Conservation (phyloP, 2,797 vertebrate genomes). For the Rhinichthys osculus region DNA sequence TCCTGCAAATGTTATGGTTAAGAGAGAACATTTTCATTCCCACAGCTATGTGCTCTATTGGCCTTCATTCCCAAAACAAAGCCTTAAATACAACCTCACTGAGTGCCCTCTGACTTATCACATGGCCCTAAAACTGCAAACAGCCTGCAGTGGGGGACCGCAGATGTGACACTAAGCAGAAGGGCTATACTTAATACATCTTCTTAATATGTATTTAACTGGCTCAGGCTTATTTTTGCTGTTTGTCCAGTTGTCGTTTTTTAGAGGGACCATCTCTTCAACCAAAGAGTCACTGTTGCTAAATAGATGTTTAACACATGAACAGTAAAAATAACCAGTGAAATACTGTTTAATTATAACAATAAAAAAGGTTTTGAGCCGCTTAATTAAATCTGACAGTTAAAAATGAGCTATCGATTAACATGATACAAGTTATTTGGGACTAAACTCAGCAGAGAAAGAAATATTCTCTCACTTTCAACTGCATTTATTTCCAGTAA, state of each 20-base stretch:
- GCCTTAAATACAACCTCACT: conserved; percentile 45
- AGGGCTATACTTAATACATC: background rate
- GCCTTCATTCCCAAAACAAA: conserved; percentile 33
- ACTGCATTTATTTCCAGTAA: background rate
- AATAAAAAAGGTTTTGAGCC: background rate
- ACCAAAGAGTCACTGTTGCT: background rate
- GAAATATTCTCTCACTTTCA: background rate
- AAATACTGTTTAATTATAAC: background rate
- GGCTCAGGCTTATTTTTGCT: background rate
- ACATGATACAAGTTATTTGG: background rate
- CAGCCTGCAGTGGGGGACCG: background rate
- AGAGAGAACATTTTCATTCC: conserved; percentile 32
- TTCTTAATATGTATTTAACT: background rate
- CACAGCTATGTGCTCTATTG: background rate
- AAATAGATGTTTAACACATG: background rate
- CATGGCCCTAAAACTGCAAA: conserved; percentile 18
- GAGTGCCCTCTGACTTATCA: conserved; percentile 41
- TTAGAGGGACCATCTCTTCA: background rate
- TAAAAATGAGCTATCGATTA: background rate
- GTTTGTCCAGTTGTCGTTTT: background rate
- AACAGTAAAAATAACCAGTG: background rate
- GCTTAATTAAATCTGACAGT: background rate
- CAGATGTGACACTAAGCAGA: background rate
- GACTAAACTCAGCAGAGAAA: background rate
- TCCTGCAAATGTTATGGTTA: conserved; percentile 3